A percentile compares a stretch with the other conserved stretches of the same genome.
Conservation (phyloP, 2,797 vertebrate species). For the Paramormyrops hopkinsi region DNA sequence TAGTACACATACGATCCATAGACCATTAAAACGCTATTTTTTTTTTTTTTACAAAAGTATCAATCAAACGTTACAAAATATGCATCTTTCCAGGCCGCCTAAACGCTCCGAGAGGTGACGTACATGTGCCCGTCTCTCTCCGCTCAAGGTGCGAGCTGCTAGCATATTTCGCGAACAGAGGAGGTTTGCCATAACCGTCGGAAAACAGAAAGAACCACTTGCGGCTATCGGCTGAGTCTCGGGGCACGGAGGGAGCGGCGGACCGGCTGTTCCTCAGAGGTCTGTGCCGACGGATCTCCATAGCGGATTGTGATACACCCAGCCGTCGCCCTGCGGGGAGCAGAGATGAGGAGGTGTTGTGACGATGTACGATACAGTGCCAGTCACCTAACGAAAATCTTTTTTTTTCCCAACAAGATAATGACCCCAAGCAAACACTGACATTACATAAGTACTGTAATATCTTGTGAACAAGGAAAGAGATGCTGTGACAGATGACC, state of each 20-base stretch:
- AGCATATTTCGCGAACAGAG: slow-evolving; percentile 39
- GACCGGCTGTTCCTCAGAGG: slow-evolving; percentile 38
- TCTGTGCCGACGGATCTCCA: slow-evolving; percentile 70
- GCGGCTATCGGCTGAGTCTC: slow-evolving; percentile 24
- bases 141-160: slow-evolving; percentile 17
- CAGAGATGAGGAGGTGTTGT: slow-evolving; percentile 1
- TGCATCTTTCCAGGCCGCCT: slow-evolving; percentile 39
- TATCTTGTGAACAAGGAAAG: background rate
- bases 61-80: slow-evolving; percentile 43
- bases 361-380: background rate
- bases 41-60: slow-evolving; percentile 33
- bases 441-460: background rate
- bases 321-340: slow-evolving; percentile 79
- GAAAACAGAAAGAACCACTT: slow-evolving; percentile 25
- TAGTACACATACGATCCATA: slow-evolving; percentile 32
- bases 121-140: background rate
- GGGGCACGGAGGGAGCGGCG: background rate
- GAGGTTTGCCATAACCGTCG: slow-evolving; percentile 27
- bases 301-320: slow-evolving; percentile 87
- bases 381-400: background rate
- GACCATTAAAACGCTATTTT: slow-evolving; percentile 27
- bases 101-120: background rate
- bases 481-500: background rate
- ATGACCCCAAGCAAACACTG: background rate
- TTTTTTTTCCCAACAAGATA: background rate